A percentile compares a stretch with the other conserved stretches of the same genome.
Conservation (phyloP, 1,140 invertebrate species). For the Drosophila nebulosa region DNA sequence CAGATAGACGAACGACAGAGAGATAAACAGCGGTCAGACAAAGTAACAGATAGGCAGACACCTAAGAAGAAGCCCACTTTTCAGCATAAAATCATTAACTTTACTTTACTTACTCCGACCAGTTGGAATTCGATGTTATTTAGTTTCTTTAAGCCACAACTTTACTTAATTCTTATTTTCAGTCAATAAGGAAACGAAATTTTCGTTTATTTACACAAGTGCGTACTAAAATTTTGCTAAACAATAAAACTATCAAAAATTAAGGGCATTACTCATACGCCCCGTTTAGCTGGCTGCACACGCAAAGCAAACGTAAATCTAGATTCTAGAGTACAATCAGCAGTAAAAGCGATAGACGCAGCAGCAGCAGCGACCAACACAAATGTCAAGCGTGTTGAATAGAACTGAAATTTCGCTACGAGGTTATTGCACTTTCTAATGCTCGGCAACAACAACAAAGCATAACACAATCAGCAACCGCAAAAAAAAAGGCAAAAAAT, state of each 20-base stretch:
- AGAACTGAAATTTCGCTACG: conserved; percentile 43
- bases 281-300: conserved; percentile 39
- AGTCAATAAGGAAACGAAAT: neutral
- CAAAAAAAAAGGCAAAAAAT: conserved; percentile 14
- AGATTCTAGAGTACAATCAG: neutral
- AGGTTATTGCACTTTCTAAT: conserved; percentile 78
- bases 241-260: neutral
- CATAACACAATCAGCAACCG: conserved; percentile 30
- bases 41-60: too few species aligned
- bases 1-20: too few species aligned
- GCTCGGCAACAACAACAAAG: conserved; percentile 21
- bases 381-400: conserved; percentile 38
- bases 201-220: conserved; percentile 18
- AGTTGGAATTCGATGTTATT: neutral
- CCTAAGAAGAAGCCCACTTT: too few species aligned
- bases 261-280: conserved; percentile 52
- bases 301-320: conserved; percentile 2
- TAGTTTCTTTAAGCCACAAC: neutral
- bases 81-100: neutral
- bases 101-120: neutral
- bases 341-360: conserved; percentile 15
- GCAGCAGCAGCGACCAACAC: neutral
- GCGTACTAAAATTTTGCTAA: conserved; percentile 2
- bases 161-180: neutral
- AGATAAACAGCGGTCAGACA: too few species aligned